These are phyloP conservation scores for Lucilia cuprina DNA, from an alignment of 1,140 invertebrate genomes.

Conservation along the genomic window DNA sequence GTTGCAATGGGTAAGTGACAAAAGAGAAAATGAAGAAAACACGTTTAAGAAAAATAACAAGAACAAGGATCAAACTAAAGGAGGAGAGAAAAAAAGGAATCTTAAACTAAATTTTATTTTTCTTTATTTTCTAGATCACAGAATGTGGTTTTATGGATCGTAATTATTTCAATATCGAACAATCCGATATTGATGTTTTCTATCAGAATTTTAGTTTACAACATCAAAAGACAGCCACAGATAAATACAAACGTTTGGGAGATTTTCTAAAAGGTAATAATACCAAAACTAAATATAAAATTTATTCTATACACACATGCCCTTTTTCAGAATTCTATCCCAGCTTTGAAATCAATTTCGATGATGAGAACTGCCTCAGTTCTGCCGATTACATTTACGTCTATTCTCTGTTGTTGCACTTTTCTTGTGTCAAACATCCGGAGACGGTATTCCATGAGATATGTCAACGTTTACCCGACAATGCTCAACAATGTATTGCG, in stretches of 20 bases:
- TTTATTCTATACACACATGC: background rate
- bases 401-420: slow-evolving; percentile 55
- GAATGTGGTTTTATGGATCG: slow-evolving; percentile 44
- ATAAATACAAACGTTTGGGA: background rate
- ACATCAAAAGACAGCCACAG: slow-evolving; percentile 35
- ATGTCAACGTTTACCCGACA: slow-evolving; percentile 46
- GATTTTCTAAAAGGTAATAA: slow-evolving; percentile 39
- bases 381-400: slow-evolving; percentile 47
- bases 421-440: slow-evolving; percentile 50
- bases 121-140: slow-evolving; percentile 42
- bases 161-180: slow-evolving; percentile 45
- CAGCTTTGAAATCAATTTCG: slow-evolving; percentile 43
- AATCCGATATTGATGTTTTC: slow-evolving; percentile 51
- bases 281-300: background rate
- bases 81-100: background rate
- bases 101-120: background rate
- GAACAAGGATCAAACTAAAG: background rate
- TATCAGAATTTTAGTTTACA: slow-evolving; percentile 42
- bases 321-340: slow-evolving; percentile 49
- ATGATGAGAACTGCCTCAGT: slow-evolving; percentile 39
- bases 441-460: slow-evolving; percentile 48
- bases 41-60: background rate
- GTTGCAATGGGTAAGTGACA: slow-evolving; percentile 53
- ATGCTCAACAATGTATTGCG: slow-evolving; percentile 45
- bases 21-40: background rate